Evolutionary conservation across 2,113 vertebrate genomes (phyloP), one percentile per base, ranked within the genome.

Genomic region (Atlantisia rogersi): DNA sequence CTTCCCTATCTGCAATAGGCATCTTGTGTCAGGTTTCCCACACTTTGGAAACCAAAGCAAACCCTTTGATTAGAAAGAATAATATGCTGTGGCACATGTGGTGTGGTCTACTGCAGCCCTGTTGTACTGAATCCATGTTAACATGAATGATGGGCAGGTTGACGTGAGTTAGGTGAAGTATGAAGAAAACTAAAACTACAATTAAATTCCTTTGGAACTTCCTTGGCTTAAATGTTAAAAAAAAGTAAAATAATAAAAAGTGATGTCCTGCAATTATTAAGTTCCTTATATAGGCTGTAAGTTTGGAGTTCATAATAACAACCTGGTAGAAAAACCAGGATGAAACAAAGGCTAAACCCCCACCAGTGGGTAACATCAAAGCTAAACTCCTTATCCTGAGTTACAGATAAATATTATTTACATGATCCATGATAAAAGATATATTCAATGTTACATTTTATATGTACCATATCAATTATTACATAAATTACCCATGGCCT

Each of bases 1-100:
- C 89, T 95, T 86, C 83, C 84, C 81, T 97, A 97, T 97, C 96
- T 94, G 37, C n/a, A 82, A 67, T 50, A 73, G 90, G 90, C 87
- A 96, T 97, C 97, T 97, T 94, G 94, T 96, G 93, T 96, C 92
- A 91, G 92, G 92, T 95, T 97, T 97, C 95, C 96, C 97, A 97
- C 96, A 97, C 87, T 97, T 92, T 91, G 82, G 50, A 95, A 93
- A 95, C 82, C 86, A 95, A 96, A 96, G 84, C 55, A 96, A 95
- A 96, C 55, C 46, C 88, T 97, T 94, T 93, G 90, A 96, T 90
- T 95, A 44, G 89, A 94, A 96, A 96, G 92, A 97, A 96, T 93
- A 95, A 97, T 79, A 95, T 48, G 60, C 82, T 78, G 86, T 95
- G 93, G 94, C 68, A 28, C 92, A 53, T 96, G 93, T 96, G 92